These are phyloP conservation scores for Mellilla xanthometata DNA, from an alignment of 2,888 invertebrate species.

Conservation along the genomic window DNA sequence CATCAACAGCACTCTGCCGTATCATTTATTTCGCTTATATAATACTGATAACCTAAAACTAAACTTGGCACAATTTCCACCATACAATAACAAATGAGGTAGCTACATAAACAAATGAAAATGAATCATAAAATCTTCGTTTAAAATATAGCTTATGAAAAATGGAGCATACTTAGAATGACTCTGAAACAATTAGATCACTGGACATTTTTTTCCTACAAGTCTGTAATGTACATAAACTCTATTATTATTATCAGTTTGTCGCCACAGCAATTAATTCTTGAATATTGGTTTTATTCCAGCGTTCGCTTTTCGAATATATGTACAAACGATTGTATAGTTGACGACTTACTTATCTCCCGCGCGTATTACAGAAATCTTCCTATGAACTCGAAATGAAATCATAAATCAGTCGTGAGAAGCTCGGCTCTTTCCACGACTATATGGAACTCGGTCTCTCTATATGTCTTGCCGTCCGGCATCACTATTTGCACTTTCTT, in stretches of 20 bases:
- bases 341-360: constrained; percentile 21
- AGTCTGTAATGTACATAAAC: too few species aligned
- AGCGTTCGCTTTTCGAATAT: background rate
- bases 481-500: constrained; percentile 87
- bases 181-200: too few species aligned
- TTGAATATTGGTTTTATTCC: background rate
- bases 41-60: constrained; percentile 60
- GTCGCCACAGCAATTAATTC: too few species aligned
- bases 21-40: constrained; percentile 50
- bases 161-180: too few species aligned
- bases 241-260: too few species aligned
- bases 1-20: constrained; percentile 1
- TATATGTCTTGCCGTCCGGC: constrained; percentile 91
- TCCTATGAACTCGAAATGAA: constrained; percentile 5
- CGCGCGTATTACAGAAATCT: constrained; percentile 36
- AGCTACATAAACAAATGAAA: constrained; percentile 37
- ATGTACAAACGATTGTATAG: constrained; percentile 1
- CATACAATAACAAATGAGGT: constrained; percentile 51
- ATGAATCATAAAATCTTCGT: too few species aligned
- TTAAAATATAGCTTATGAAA: too few species aligned
- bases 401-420: constrained; percentile 89
- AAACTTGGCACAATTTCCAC: constrained; percentile 59
- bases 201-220: too few species aligned
- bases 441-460: constrained; percentile 93
- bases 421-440: constrained; percentile 93